A percentile compares a stretch with the other conserved stretches of the same genome.
phyloP scores from a whole-genome alignment of 2,113 vertebrate species.

The Ceyx cyanopectus region DNA sequence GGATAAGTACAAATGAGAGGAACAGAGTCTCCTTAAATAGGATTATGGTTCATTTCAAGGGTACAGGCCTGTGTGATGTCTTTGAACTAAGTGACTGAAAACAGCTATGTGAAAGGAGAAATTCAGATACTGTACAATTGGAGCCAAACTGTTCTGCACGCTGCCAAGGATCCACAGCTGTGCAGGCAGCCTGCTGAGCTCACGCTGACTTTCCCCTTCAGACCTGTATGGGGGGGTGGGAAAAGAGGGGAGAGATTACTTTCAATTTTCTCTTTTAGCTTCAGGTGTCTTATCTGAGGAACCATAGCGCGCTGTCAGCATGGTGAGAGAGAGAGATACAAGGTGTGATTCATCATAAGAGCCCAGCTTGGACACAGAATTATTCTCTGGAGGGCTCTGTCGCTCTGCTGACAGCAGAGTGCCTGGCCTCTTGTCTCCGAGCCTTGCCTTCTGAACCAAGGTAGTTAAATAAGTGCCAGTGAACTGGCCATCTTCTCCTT shows the following conservation, averaged over 20 bases:
- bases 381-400: conserved; percentile 16
- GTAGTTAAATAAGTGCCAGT: not conserved
- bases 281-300: conserved; percentile 4
- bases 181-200: not conserved
- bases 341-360: conserved; percentile 5
- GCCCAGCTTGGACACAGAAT: not conserved
- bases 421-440: not conserved
- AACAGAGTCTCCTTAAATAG: not conserved
- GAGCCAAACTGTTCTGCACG: not conserved
- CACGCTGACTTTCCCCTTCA: not conserved
- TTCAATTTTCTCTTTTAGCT: conserved; percentile 13
- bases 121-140: not conserved
- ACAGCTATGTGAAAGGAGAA: not conserved
- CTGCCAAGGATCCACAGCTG: not conserved
- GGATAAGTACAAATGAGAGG: not conserved
- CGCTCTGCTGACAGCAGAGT: not conserved
- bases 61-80: not conserved
- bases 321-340: not conserved
- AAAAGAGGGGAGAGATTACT: not conserved
- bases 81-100: not conserved
- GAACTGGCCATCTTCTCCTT: not conserved
- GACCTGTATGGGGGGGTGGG: not conserved
- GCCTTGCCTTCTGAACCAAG: not conserved
- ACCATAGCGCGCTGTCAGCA: not conserved
- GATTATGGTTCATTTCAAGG: not conserved